phyloP scores from a whole-genome alignment of 2,113 vertebrate species.

The Chauna torquata region DNA sequence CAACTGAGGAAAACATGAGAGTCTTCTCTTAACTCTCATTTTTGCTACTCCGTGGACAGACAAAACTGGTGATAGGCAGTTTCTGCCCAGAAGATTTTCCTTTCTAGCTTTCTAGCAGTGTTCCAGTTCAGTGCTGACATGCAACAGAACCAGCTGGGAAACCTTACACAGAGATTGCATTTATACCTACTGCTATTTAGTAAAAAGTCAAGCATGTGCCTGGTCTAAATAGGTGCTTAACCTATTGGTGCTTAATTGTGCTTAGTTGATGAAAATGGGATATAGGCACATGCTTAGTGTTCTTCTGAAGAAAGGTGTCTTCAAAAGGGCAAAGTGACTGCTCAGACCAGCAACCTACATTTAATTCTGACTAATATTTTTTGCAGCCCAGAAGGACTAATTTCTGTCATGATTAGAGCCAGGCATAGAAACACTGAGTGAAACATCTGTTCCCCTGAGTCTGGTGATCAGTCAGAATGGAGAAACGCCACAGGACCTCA shows the following conservation, averaged over 20 bases:
- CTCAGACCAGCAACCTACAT: background rate
- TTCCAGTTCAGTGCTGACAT: background rate
- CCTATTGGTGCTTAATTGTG: background rate
- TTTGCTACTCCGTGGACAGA: background rate
- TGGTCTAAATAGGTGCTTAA: background rate
- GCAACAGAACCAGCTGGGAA: background rate
- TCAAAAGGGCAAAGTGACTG: background rate
- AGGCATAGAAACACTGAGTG: background rate
- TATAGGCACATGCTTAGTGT: background rate
- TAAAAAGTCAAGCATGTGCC: background rate
- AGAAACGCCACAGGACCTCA: rapidly evolving
- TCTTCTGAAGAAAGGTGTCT: background rate
- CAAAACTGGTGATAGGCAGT: background rate
- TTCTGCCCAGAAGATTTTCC: background rate
- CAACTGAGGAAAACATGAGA: background rate
- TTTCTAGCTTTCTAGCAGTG: background rate
- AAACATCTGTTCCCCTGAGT: background rate
- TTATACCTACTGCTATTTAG: background rate
- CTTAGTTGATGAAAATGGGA: background rate
- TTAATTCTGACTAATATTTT: background rate
- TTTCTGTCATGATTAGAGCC: background rate
- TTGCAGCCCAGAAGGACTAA: background rate
- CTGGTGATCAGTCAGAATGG: background rate
- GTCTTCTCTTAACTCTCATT: background rate
- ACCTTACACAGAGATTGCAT: background rate